A percentile compares a stretch with the other conserved stretches of the same genome.
phyloP scores from a whole-genome alignment of 2,888 invertebrate species.

The Blomia tropicalis region DNA sequence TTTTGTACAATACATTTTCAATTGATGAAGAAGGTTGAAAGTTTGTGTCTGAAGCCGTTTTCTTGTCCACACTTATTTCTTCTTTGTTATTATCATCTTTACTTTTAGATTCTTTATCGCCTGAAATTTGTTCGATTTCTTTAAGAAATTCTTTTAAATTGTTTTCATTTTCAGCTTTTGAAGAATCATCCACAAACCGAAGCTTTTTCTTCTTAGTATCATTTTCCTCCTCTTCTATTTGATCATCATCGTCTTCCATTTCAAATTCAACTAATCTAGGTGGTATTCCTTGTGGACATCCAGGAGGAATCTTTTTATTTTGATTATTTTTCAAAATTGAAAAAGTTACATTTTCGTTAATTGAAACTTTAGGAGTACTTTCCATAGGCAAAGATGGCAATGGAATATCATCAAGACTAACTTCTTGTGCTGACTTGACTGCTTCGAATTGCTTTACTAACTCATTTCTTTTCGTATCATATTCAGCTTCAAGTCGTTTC shows the following conservation, averaged over 20 bases:
- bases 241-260: background rate
- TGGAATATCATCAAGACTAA: constrained; percentile 84
- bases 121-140: constrained; percentile 32
- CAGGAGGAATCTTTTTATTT: constrained; percentile 45
- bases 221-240: constrained; percentile 37
- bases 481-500: constrained; percentile 75
- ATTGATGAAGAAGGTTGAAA: background rate
- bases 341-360: constrained; percentile 34
- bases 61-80: constrained; percentile 35
- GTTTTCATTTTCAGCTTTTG: constrained; percentile 38
- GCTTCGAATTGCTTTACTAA: constrained; percentile 84
- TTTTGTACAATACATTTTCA: background rate
- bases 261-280: constrained; percentile 52
- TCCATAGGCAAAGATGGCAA: constrained; percentile 45
- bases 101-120: constrained; percentile 34
- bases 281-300: constrained; percentile 70
- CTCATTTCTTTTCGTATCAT: constrained; percentile 70
- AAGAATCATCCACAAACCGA: constrained; percentile 46
- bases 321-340: constrained; percentile 50
- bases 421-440: constrained; percentile 83
- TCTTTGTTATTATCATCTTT: too few species aligned
- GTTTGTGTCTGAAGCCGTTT: background rate
- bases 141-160: constrained; percentile 28
- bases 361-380: background rate
- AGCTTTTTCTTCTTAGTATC: constrained; percentile 38